phyloP scores from a whole-genome alignment of 2,113 vertebrate species.

The Promerops cafer region DNA sequence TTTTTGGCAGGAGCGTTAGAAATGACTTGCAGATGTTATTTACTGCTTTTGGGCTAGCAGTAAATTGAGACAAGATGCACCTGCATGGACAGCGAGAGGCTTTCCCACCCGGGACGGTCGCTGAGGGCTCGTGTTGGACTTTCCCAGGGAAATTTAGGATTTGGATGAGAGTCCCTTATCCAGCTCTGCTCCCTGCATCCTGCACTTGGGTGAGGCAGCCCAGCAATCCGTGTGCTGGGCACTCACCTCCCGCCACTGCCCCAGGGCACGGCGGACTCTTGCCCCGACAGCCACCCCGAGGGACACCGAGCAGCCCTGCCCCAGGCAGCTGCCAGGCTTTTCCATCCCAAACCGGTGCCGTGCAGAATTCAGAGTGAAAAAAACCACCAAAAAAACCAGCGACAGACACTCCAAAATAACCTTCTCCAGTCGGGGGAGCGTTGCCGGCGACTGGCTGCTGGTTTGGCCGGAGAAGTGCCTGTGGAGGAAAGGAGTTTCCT shows the following conservation, averaged over 20 bases:
- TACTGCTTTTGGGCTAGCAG: conserved; percentile 32
- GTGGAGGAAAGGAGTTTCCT: conserved; percentile 50
- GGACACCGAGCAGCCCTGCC: not conserved
- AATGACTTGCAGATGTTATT: conserved; percentile 66
- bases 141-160: conserved; percentile 9
- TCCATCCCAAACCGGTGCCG: not conserved
- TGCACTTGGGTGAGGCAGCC: not conserved
- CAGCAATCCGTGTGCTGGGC: rapidly evolving
- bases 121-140: not conserved
- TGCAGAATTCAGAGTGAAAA: not conserved
- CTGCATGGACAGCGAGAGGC: not conserved
- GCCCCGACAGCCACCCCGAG: not conserved
- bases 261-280: not conserved
- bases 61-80: conserved; percentile 55
- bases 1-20: conserved; percentile 1
- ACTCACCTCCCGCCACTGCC: not conserved
- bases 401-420: conserved; percentile 39
- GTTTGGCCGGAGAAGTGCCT: not conserved
- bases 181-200: not conserved
- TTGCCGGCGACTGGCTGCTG: not conserved
- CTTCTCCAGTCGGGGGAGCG: not conserved
- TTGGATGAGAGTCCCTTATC: not conserved
- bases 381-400: not conserved
- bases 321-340: conserved; percentile 13
- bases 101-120: not conserved